These are phyloP conservation scores for Litocranius walleri DNA, from an alignment of 2,113 vertebrate genomes.

Conservation along the genomic window DNA sequence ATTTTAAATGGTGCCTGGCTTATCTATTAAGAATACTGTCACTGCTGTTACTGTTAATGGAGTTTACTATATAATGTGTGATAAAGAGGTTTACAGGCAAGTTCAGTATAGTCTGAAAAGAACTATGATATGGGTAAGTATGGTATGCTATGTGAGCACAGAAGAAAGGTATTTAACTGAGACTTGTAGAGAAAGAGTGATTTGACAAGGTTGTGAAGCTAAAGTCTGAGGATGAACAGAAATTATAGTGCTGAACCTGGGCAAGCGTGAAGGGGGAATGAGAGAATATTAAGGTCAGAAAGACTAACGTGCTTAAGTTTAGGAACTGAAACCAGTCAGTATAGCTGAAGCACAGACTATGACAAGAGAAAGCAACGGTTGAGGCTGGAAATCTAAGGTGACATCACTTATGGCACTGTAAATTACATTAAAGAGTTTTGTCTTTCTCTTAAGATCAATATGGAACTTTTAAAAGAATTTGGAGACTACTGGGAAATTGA, in stretches of 20 bases:
- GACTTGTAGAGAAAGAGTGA: background rate
- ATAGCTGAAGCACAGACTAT: background rate
- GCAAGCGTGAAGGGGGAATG: background rate
- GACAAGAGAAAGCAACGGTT: background rate
- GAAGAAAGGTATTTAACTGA: background rate
- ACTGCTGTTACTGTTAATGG: background rate
- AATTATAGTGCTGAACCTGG: background rate
- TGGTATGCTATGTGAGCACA: background rate
- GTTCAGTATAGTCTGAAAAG: background rate
- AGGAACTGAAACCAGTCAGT: background rate
- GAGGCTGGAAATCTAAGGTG: background rate
- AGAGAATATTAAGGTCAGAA: background rate
- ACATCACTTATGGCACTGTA: background rate
- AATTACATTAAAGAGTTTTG: background rate
- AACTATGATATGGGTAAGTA: background rate
- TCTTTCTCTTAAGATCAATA: conserved; percentile 6
- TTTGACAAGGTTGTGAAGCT: background rate
- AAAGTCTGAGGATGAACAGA: background rate
- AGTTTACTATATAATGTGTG: background rate
- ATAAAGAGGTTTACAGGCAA: background rate
- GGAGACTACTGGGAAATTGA: background rate
- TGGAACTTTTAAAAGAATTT: background rate
- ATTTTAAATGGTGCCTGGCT: background rate
- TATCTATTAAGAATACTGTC: background rate
- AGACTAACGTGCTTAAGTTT: background rate